These are phyloP conservation scores for Nilaparvata lugens DNA, from an alignment of 1,140 invertebrate genomes.

Conservation along the genomic window DNA sequence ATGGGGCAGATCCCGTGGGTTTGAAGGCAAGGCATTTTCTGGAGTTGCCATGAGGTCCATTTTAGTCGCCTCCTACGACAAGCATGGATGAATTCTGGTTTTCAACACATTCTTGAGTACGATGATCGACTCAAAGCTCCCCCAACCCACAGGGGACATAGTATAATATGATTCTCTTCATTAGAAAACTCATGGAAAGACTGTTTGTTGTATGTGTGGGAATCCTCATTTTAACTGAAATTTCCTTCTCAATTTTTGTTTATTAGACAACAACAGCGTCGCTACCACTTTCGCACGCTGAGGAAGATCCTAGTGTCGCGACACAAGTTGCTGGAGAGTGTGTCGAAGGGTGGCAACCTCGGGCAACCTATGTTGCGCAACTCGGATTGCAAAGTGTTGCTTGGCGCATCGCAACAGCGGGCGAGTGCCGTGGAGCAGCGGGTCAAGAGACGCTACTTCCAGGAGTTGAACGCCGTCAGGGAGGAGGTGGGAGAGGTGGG, in stretches of 20 bases:
- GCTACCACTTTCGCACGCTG: constrained; percentile 39
- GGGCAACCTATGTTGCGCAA: constrained; percentile 36
- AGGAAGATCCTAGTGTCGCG: constrained; percentile 54
- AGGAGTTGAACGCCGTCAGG: constrained; percentile 41
- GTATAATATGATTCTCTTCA: too few species aligned
- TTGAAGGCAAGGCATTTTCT: too few species aligned
- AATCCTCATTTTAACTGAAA: not conserved
- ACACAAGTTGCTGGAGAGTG: constrained; percentile 50
- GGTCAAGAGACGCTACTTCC: constrained; percentile 44
- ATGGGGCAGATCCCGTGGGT: too few species aligned
- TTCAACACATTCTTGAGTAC: too few species aligned
- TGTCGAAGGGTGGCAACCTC: constrained; percentile 44
- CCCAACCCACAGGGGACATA: too few species aligned
- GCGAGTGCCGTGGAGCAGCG: constrained; percentile 38
- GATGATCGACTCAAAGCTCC: too few species aligned
- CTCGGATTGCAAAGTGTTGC: constrained; percentile 37
- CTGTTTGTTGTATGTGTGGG: too few species aligned
- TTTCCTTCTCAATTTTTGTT: constrained; percentile 4
- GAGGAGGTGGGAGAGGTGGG: constrained; percentile 51
- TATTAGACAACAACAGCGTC: constrained; percentile 37
- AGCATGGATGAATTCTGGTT: too few species aligned
- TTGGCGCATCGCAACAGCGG: constrained; percentile 30
- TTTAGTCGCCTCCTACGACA: too few species aligned
- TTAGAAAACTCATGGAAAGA: too few species aligned
- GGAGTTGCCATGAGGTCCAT: too few species aligned